Evolutionary conservation across 2,888 invertebrate genomes (phyloP), one percentile per base, ranked within the genome.

Genomic region (Erynnis tages): DNA sequence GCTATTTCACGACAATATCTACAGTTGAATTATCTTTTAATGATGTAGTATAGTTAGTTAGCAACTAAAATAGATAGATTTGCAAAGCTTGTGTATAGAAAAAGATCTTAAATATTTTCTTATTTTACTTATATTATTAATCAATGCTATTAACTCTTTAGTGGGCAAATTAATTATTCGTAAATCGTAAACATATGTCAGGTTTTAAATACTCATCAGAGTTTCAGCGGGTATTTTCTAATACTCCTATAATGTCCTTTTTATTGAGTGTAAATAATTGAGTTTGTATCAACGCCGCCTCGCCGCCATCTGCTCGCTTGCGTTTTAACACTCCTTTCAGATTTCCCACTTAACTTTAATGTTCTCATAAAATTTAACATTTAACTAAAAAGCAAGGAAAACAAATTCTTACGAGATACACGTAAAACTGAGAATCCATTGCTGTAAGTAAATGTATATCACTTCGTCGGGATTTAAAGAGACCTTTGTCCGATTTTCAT

Each of bases 241-340:
- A 83, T 79, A 77, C 82, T 80, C 82, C 73, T 84, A 83, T 88
- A 87, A 85, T 72, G 84, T 83, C 82, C 81, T 85, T 87, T 88
- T 88, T 87, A 88, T 88, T 80, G 86, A 86, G 88, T 88, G 88
- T 88, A 88, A 88, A 88, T 88, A 88, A 88, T 88, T 86, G 86
- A 84, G 86, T 82, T 84, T 82, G 85, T 82, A 86, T 82, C 82
- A 82, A 75, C 73, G 80, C 72, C 69, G 72, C 72, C 69, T 80
- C 82, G 72, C 81, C 81, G 80, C 76, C 87, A 86, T 85, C 85
- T 85, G 85, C 74, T 75, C 68, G 72, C 71, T 62, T 68, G 73
- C 73, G 65, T 76, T 77, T 82, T 82, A 86, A 80, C 79, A 83
- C 82, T 85, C 82, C 79, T 86, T 85, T 85, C 80, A 82, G 84